phyloP scores from a whole-genome alignment of 2,113 vertebrate species.

The Burhinus oedicnemus region DNA sequence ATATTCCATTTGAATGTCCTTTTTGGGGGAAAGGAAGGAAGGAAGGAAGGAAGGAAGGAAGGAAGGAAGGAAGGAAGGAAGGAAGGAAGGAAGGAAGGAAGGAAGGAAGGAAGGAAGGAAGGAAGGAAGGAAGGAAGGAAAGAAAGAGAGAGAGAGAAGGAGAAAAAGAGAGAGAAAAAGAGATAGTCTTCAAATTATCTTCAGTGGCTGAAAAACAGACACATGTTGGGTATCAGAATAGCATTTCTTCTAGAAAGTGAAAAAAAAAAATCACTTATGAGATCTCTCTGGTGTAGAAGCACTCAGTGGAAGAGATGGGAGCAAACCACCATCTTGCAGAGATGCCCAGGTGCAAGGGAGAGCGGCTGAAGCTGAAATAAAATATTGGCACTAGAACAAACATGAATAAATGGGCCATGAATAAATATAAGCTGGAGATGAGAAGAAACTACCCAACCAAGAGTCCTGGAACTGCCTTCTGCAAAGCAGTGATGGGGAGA shows the following conservation, averaged over 20 bases:
- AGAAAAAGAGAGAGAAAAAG: background rate
- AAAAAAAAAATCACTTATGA: background rate
- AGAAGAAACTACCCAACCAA: background rate
- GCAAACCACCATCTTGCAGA: background rate
- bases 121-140: too few species aligned
- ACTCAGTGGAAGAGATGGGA: background rate
- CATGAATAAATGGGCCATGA: background rate
- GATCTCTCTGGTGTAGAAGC: background rate
- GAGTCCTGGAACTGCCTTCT: background rate
- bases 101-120: too few species aligned
- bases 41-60: too few species aligned
- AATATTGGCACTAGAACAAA: background rate
- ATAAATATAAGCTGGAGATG: constrained; percentile 33
- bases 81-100: too few species aligned
- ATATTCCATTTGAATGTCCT: rapidly evolving
- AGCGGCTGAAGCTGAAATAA: background rate
- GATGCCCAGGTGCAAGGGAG: background rate
- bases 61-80: too few species aligned
- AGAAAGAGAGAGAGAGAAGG: too few species aligned
- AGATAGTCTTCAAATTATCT: background rate
- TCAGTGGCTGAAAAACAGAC: background rate
- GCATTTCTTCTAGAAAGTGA: background rate
- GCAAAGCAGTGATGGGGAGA: background rate
- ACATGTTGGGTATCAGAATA: background rate
- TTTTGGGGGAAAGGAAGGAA: background rate